Conservation (phyloP, 30 jellyfish, hydroid and myxozoan species). For the Phacellophora camtschatica region DNA sequence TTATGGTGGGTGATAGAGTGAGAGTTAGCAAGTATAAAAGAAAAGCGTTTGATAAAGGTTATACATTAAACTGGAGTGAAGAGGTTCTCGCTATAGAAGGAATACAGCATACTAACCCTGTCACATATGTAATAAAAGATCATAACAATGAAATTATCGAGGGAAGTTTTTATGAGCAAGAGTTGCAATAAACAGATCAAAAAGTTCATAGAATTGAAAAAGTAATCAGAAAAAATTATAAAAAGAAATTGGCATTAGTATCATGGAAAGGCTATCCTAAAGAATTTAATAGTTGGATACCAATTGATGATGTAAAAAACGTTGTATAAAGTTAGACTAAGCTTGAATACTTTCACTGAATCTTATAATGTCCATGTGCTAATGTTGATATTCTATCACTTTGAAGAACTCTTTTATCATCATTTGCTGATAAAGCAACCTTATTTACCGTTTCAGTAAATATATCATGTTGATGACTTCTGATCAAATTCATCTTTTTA, state of each 20-base stretch:
- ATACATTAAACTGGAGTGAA: background rate
- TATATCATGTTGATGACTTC: too few species aligned
- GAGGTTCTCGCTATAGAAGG: background rate
- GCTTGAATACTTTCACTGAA: too few species aligned
- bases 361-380: background rate
- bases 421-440: too few species aligned
- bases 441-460: too few species aligned
- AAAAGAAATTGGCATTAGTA: background rate
- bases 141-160: background rate
- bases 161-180: background rate
- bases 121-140: background rate
- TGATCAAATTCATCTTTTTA: too few species aligned
- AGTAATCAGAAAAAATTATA: background rate
- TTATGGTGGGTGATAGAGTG: background rate
- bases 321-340: background rate
- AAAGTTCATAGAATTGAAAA: background rate
- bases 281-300: constrained; percentile 11
- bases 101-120: background rate
- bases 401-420: too few species aligned
- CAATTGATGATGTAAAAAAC: background rate
- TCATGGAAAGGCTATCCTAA: constrained; percentile 12
- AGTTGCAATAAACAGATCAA: background rate
- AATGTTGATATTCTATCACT: too few species aligned
- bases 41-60: background rate
- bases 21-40: background rate